These are phyloP conservation scores for Cynopterus sphinx DNA, from an alignment of 2,797 vertebrate genomes.

Conservation along the genomic window DNA sequence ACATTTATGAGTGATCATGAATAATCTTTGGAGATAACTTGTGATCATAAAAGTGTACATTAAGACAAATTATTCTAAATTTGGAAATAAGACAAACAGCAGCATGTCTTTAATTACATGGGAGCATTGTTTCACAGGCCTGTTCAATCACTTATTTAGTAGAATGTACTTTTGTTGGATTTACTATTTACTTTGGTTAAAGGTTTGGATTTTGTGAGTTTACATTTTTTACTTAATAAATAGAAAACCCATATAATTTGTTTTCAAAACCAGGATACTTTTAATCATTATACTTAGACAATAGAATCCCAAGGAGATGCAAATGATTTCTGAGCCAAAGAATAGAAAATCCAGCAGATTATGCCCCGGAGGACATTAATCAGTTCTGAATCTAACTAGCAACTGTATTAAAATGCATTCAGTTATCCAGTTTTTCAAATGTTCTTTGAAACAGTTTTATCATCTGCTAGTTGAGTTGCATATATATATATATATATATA, in stretches of 20 bases:
- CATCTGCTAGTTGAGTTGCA: background rate
- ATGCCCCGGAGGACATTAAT: background rate
- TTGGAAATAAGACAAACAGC: background rate
- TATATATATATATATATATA: too few species aligned
- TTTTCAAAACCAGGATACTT: background rate
- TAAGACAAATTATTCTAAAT: background rate
- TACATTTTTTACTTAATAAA: background rate
- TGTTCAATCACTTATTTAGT: background rate
- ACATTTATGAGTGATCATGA: background rate
- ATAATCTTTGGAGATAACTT: background rate
- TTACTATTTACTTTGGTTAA: background rate
- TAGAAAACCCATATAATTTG: background rate
- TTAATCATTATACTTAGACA: background rate
- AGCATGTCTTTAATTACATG: background rate
- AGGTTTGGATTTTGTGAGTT: background rate
- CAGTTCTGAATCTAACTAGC: background rate
- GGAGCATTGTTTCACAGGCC: background rate
- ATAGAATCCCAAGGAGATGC: background rate
- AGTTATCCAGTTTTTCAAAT: background rate
- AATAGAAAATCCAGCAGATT: background rate
- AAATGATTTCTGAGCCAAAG: conserved; percentile 26
- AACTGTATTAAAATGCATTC: background rate
- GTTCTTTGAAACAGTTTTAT: background rate
- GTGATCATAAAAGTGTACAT: background rate
- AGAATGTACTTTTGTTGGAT: background rate